Conservation (phyloP, 2,113 vertebrate species). For the Etheostoma cragini region DNA sequence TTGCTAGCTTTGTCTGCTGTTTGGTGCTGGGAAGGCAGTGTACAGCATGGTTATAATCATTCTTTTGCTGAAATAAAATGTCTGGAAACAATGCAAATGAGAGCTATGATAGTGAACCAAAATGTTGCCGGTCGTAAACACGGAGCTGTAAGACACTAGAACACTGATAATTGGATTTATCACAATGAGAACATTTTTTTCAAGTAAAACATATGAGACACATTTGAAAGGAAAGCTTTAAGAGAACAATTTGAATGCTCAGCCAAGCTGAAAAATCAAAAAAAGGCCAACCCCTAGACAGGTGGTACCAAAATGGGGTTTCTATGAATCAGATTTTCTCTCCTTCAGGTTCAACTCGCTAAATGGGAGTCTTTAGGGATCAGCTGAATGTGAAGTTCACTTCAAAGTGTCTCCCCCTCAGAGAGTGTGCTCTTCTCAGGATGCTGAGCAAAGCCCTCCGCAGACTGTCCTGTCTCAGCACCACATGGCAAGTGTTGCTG, state of each 20-base stretch:
- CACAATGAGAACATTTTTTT: background rate
- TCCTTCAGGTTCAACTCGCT: slow-evolving; percentile 26
- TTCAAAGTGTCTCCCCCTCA: slow-evolving; percentile 13
- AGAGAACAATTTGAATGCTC: background rate
- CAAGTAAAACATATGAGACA: background rate
- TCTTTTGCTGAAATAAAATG: background rate
- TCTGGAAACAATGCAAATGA: background rate
- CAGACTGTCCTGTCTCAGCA: slow-evolving; percentile 37
- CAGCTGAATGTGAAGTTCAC: slow-evolving; percentile 21
- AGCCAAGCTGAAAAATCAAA: background rate
- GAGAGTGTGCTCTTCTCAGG: background rate
- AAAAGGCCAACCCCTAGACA: slow-evolving; percentile 10
- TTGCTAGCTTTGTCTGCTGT: background rate
- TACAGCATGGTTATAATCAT: too few relatives aligned
- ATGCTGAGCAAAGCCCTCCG: slow-evolving; percentile 1
- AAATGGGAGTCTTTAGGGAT: background rate
- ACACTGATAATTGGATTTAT: background rate
- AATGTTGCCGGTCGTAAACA: background rate
- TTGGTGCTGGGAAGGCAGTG: too few relatives aligned
- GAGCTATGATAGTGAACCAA: background rate
- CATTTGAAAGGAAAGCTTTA: background rate
- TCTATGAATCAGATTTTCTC: background rate
- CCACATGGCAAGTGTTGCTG: slow-evolving; percentile 63
- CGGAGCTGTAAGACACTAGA: background rate
- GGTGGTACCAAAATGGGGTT: slow-evolving; percentile 14